These are phyloP conservation scores for Carassius carassius DNA, from an alignment of 2,113 vertebrate species.

Conservation along the genomic window DNA sequence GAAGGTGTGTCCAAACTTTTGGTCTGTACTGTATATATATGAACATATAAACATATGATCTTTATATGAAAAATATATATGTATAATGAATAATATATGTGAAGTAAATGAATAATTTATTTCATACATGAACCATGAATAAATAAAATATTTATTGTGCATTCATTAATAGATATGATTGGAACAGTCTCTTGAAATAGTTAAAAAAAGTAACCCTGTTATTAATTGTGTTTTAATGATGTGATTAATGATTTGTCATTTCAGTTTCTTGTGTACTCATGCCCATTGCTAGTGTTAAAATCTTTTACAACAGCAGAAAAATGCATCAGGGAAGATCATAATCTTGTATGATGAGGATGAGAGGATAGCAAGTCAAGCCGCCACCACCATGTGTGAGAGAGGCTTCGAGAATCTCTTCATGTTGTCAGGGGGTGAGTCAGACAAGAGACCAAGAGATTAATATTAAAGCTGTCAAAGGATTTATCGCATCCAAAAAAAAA, in stretches of 20 bases:
- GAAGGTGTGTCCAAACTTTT: too few species aligned
- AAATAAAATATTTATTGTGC: neutral
- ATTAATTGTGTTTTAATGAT: neutral
- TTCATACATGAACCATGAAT: neutral
- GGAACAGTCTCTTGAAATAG: neutral
- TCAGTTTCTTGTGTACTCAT: neutral
- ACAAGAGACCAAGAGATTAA: neutral
- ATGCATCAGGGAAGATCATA: constrained; percentile 88
- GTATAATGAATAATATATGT: too few species aligned
- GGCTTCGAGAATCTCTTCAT: constrained; percentile 96
- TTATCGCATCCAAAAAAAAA: too few species aligned
- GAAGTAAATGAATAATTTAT: neutral
- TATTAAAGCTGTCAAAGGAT: neutral
- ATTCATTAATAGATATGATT: neutral
- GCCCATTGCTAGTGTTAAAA: neutral
- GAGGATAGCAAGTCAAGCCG: constrained; percentile 86
- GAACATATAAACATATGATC: too few species aligned
- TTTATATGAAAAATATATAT: too few species aligned
- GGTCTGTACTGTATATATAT: too few species aligned
- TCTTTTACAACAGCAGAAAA: constrained; percentile 79
- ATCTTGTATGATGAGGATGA: constrained; percentile 95
- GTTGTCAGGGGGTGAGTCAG: constrained; percentile 87
- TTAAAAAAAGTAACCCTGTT: neutral
- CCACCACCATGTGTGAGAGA: constrained; percentile 91
- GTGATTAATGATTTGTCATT: too few species aligned